Percentiles rank a stretch among this genome's conserved stretches.
Evolutionary conservation across 2,888 invertebrate genomes (phyloP).

Genomic region (Diabrotica balteata): DNA sequence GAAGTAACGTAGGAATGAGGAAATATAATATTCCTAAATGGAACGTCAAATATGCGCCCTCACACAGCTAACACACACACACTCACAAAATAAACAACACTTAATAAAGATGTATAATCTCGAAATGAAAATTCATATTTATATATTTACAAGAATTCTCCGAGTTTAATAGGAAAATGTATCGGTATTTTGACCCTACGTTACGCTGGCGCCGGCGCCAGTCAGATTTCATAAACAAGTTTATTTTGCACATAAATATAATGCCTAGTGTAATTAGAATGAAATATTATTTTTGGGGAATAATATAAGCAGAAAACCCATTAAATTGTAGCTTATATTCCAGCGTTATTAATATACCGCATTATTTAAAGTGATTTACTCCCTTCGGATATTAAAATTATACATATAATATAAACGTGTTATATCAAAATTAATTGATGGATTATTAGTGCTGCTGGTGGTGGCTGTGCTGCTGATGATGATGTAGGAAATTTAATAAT

Average conservation of each 20-base stretch:
- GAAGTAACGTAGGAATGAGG: neutral
- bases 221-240: slow-evolving; percentile 60
- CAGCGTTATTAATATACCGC: slow-evolving; percentile 53
- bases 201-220: slow-evolving; percentile 50
- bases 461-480: slow-evolving; percentile 7
- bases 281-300: slow-evolving; percentile 61
- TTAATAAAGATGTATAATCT: slow-evolving; percentile 40
- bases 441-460: slow-evolving; percentile 25
- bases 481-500: slow-evolving; percentile 14
- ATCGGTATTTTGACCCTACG: slow-evolving; percentile 59
- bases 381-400: slow-evolving; percentile 42
- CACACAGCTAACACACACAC: slow-evolving; percentile 1
- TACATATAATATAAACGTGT: slow-evolving; percentile 35
- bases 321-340: slow-evolving; percentile 47
- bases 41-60: slow-evolving; percentile 9
- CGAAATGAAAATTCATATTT: slow-evolving; percentile 40
- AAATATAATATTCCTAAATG: slow-evolving; percentile 14
- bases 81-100: slow-evolving; percentile 17
- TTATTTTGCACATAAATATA: slow-evolving; percentile 59
- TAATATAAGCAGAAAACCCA: slow-evolving; percentile 55
- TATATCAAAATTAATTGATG: slow-evolving; percentile 32
- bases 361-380: slow-evolving; percentile 55
- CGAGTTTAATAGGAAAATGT: slow-evolving; percentile 49
- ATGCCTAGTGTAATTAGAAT: slow-evolving; percentile 58
- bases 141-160: slow-evolving; percentile 39